phyloP scores from a whole-genome alignment of 2,113 vertebrate species.

The Corapipo altera region DNA sequence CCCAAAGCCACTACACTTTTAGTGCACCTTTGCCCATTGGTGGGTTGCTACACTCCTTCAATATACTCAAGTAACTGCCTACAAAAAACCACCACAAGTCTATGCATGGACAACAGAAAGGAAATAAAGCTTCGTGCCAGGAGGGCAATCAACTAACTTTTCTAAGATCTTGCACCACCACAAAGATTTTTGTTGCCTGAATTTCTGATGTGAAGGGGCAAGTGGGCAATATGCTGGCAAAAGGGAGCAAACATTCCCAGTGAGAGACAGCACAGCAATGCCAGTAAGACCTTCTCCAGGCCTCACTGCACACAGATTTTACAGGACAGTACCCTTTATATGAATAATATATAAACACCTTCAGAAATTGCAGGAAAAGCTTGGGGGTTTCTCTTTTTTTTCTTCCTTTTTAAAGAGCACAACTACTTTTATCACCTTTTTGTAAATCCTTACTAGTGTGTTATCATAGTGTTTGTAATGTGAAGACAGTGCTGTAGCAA shows the following conservation, averaged over 20 bases:
- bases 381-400: background rate
- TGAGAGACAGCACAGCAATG: background rate
- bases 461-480: slow-evolving; percentile 34
- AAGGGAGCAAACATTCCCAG: background rate
- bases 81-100: background rate
- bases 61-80: background rate
- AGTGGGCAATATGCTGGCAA: background rate
- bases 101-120: background rate
- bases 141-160: background rate
- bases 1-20: background rate
- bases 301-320: background rate
- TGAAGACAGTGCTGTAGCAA: slow-evolving; percentile 56
- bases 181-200: background rate
- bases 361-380: background rate
- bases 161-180: background rate
- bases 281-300: background rate
- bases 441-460: background rate
- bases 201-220: background rate
- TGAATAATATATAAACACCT: background rate
- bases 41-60: background rate
- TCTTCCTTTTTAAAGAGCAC: background rate
- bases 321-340: background rate
- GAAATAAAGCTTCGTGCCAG: background rate
- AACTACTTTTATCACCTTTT: background rate
- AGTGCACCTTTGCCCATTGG: background rate